Conservation (phyloP, 2,113 vertebrate species). For the Nasalis larvatus region DNA sequence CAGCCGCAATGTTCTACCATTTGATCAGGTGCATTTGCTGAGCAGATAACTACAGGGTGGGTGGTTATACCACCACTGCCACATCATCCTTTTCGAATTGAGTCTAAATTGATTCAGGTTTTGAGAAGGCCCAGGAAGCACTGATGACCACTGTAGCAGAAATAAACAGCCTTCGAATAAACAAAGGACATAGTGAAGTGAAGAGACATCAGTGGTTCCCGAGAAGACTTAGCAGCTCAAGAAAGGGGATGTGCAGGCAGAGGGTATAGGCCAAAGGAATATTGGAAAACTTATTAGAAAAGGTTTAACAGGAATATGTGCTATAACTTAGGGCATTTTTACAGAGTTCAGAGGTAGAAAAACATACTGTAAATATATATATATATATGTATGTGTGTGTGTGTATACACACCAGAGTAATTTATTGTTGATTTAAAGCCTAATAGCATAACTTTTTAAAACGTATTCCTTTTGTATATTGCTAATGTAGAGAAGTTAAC, state of each 20-base stretch:
- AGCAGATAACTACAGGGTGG: background rate
- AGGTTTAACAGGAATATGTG: background rate
- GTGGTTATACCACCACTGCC: background rate
- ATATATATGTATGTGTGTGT: no score
- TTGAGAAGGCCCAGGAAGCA: slow-evolving; percentile 18
- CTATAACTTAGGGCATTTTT: background rate
- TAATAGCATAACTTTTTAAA: background rate
- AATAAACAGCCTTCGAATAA: slow-evolving; percentile 37
- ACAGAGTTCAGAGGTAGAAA: background rate
- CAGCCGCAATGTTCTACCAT: background rate
- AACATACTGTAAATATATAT: background rate
- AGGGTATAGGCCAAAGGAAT: background rate
- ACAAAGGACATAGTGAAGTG: background rate
- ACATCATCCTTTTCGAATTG: slow-evolving; percentile 29
- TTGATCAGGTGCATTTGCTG: background rate
- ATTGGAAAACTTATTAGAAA: background rate
- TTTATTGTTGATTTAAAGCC: slow-evolving; percentile 22
- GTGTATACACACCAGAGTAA: background rate
- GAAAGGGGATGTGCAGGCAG: background rate
- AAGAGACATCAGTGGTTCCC: slow-evolving; percentile 43
- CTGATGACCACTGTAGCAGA: background rate
- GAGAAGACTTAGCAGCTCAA: slow-evolving; percentile 4
- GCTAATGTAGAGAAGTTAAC: no score
- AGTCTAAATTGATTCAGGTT: slow-evolving; percentile 34
- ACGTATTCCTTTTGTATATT: no score